These are phyloP conservation scores for Plutomurus gul DNA, from an alignment of 1,140 invertebrate genomes.

Conservation along the genomic window DNA sequence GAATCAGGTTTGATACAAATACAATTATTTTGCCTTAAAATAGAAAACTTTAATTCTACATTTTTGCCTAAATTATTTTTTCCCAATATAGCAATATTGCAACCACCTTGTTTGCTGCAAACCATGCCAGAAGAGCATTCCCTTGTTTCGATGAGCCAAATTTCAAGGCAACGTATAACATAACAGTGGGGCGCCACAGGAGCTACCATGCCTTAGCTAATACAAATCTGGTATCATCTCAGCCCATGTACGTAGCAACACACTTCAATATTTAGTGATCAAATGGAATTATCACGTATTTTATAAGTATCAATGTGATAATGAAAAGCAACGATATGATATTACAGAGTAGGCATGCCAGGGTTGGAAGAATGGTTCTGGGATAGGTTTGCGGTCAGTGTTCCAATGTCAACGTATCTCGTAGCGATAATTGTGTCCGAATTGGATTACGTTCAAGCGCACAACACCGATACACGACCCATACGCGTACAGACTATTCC, in stretches of 20 bases:
- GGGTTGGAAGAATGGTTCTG: not conserved
- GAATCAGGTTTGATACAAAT: not conserved
- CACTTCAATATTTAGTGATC: not conserved
- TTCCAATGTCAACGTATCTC: slow-evolving; percentile 41
- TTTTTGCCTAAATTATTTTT: not conserved
- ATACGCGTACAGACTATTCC: not conserved
- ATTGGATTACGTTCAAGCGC: slow-evolving; percentile 24
- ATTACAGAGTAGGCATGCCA: not conserved
- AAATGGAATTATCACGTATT: not conserved
- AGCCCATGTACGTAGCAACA: slow-evolving; percentile 60
- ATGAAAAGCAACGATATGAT: not conserved
- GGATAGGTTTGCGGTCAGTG: slow-evolving; percentile 10
- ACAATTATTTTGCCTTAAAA: too few relatives aligned
- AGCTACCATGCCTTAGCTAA: slow-evolving; percentile 77
- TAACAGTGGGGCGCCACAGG: slow-evolving; percentile 70
- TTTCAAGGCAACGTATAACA: slow-evolving; percentile 70
- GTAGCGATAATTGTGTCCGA: slow-evolving; percentile 40
- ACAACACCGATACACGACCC: not conserved
- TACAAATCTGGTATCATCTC: slow-evolving; percentile 67
- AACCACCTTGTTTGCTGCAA: slow-evolving; percentile 61
- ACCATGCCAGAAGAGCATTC: slow-evolving; percentile 64
- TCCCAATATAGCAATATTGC: not conserved
- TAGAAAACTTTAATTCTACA: not conserved
- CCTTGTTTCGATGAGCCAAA: slow-evolving; percentile 68
- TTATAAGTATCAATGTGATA: not conserved